These are phyloP conservation scores for Chaenogobius annularis DNA, from an alignment of 2,113 vertebrate genomes.

Conservation along the genomic window DNA sequence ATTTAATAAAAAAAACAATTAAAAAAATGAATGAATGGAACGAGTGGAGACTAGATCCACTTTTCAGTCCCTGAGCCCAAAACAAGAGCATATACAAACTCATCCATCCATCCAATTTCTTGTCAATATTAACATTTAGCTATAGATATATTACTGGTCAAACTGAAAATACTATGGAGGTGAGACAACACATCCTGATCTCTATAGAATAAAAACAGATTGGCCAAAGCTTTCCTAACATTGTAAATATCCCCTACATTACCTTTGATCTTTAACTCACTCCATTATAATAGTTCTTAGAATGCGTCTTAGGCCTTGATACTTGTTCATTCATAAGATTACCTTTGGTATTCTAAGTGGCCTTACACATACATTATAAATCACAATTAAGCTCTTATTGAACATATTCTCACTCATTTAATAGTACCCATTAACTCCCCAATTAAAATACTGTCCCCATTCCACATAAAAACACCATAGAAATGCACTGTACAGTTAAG, in stretches of 20 bases:
- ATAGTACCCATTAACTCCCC: conserved; percentile 38
- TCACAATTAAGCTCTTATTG: conserved; percentile 5
- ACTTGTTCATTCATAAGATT: not conserved
- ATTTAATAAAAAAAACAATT: too few relatives aligned
- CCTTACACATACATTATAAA: not conserved
- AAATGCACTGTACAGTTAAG: conserved; percentile 34
- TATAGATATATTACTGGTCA: too few relatives aligned
- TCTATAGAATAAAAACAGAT: not conserved
- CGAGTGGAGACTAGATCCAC: too few relatives aligned
- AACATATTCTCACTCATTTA: conserved; percentile 33
- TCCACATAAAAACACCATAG: conserved; percentile 43
- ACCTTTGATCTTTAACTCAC: not conserved
- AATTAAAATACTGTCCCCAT: conserved; percentile 27
- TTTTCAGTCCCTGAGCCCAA: too few relatives aligned
- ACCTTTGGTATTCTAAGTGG: not conserved
- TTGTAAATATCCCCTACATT: not conserved
- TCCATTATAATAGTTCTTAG: not conserved
- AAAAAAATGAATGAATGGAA: too few relatives aligned
- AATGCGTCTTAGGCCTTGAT: not conserved
- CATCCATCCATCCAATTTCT: too few relatives aligned
- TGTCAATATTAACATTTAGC: too few relatives aligned
- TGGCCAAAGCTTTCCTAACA: not conserved
- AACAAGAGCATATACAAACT: too few relatives aligned
- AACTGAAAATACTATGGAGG: too few relatives aligned
- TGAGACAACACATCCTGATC: not conserved